Conservation (phyloP, 92 coral and sea anemone species). For the Palythoa caribaeorum region DNA sequence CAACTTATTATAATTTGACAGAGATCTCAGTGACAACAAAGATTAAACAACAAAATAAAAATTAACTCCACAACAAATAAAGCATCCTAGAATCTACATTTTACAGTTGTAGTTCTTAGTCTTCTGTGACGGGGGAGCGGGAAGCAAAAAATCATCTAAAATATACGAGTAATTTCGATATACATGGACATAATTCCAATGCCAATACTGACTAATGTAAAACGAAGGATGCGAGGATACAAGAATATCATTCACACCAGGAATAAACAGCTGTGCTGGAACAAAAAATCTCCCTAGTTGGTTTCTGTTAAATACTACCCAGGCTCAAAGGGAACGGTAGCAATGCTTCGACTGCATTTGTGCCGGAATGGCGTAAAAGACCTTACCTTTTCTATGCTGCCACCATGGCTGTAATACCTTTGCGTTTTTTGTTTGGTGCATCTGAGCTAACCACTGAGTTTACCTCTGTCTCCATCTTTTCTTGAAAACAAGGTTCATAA, state of each 20-base stretch:
- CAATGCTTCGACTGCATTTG: not conserved
- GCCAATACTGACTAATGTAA: not conserved
- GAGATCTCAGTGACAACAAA: too few species aligned
- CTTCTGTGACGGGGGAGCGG: not conserved
- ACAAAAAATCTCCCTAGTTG: too few species aligned
- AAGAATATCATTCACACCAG: not conserved
- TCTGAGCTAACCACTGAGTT: not conserved
- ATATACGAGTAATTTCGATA: not conserved
- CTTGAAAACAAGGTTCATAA: constrained; percentile 19
- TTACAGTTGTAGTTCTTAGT: not conserved
- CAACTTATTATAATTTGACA: not conserved
- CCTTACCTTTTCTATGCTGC: not conserved
- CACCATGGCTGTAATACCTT: not conserved
- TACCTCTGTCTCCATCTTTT: constrained; percentile 1
- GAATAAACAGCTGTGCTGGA: not conserved
- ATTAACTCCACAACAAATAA: not conserved
- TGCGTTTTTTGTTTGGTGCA: not conserved
- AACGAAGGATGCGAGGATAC: not conserved
- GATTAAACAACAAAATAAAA: not conserved
- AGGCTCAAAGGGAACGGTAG: not conserved
- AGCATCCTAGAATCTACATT: not conserved
- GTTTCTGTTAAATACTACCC: not conserved
- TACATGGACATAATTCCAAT: not conserved
- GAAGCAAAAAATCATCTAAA: not conserved
- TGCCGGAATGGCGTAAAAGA: constrained; percentile 2